Evolutionary conservation across 1,140 invertebrate genomes (phyloP).

Genomic region (Anastrepha ludens): DNA sequence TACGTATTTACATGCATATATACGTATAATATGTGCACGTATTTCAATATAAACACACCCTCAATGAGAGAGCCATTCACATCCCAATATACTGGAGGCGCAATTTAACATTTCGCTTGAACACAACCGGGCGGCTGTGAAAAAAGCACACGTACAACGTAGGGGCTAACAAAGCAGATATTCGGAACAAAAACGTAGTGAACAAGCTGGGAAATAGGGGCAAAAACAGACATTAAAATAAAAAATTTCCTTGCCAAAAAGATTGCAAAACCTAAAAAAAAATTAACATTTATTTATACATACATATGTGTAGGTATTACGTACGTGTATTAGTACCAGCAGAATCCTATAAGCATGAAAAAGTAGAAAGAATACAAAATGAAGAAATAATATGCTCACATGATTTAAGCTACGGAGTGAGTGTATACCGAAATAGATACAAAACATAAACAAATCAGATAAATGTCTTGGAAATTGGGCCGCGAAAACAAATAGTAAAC

Average conservation of each 20-base stretch:
- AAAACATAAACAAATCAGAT: too few species aligned
- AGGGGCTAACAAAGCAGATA: neutral
- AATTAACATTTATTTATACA: neutral
- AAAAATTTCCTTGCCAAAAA: neutral
- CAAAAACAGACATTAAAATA: neutral
- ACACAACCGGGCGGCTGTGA: neutral
- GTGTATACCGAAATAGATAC: too few species aligned
- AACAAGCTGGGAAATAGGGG: neutral
- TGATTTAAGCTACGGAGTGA: too few species aligned
- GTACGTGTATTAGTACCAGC: too few species aligned
- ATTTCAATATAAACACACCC: conserved; percentile 6
- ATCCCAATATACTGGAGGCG: conserved; percentile 65
- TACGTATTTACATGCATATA: neutral
- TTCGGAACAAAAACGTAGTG: neutral
- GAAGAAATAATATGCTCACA: too few species aligned
- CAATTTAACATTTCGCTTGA: conserved; percentile 62
- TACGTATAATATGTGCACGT: neutral
- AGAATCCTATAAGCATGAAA: too few species aligned
- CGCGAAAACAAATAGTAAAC: too few species aligned
- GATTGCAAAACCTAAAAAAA: neutral
- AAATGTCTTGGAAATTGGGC: too few species aligned
- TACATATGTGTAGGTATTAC: too few species aligned
- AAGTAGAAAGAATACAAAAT: too few species aligned
- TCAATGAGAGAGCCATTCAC: conserved; percentile 68
- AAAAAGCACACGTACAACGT: neutral